Percentiles rank a stretch among this genome's conserved stretches.
These are phyloP conservation scores for Onychorhynchus coronatus DNA, from an alignment of 2,113 vertebrate species.

Conservation along the genomic window DNA sequence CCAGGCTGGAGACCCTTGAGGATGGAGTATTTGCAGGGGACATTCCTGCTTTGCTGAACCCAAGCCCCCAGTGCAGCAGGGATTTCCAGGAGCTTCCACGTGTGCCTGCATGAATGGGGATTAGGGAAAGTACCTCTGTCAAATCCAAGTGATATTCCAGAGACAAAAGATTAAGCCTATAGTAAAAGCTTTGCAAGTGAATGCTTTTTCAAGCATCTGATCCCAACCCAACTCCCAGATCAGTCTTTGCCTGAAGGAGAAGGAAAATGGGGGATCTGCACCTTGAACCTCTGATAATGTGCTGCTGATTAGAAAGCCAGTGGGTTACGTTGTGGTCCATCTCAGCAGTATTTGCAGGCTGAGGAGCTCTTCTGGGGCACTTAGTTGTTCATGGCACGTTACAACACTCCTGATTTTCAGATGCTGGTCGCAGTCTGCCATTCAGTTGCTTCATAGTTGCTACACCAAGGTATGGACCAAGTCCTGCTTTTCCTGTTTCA, in stretches of 20 bases:
- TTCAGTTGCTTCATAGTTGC: conserved; percentile 59
- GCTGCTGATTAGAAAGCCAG: not conserved
- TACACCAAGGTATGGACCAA: conserved; percentile 53
- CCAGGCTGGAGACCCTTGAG: not conserved
- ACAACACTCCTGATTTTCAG: conserved; percentile 20
- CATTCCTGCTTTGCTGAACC: not conserved
- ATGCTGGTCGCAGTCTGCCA: not conserved
- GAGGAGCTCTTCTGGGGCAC: not conserved
- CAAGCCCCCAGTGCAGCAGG: not conserved
- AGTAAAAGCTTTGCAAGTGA: not conserved
- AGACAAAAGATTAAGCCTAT: not conserved
- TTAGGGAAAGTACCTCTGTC: not conserved
- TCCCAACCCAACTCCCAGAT: not conserved
- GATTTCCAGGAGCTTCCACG: not conserved
- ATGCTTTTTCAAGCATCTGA: not conserved
- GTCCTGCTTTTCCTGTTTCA: conserved; percentile 65
- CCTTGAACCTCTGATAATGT: not conserved
- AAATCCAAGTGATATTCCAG: not conserved
- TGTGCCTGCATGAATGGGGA: not conserved
- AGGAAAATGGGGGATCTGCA: not conserved
- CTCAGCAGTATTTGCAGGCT: not conserved
- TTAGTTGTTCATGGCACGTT: not conserved
- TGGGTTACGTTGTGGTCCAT: not conserved
- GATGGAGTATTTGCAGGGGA: not conserved
- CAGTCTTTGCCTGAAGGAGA: not conserved